A percentile compares a stretch with the other conserved stretches of the same genome.
Evolutionary conservation across 2,797 vertebrate species (phyloP).

Genomic region (Lateolabrax maculatus): DNA sequence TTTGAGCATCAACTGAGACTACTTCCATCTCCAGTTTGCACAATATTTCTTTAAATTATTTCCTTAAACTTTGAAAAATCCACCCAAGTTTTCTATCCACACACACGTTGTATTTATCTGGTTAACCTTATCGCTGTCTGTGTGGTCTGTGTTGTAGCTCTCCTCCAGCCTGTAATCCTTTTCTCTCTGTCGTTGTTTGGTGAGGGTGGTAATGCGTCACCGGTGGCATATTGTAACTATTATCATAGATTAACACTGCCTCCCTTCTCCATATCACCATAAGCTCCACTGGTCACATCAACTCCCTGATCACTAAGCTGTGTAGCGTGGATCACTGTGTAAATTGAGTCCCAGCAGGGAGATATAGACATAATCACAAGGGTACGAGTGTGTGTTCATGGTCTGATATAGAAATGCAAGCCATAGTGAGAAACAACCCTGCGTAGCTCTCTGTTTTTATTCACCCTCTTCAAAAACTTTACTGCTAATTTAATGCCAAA

Average conservation of each 20-base stretch:
- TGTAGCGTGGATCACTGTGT: slow-evolving; percentile 42
- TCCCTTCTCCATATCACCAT: slow-evolving; percentile 57
- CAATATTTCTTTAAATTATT: neutral
- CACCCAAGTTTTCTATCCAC: slow-evolving; percentile 2
- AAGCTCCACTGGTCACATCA: slow-evolving; percentile 60
- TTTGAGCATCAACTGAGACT: neutral
- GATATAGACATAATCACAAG: slow-evolving; percentile 48
- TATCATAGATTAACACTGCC: slow-evolving; percentile 76
- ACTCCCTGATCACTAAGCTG: slow-evolving; percentile 63
- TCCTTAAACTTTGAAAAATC: slow-evolving; percentile 3
- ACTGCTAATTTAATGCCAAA: slow-evolving; percentile 24
- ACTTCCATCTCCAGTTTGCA: neutral
- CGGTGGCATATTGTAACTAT: slow-evolving; percentile 65
- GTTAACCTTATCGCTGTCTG: slow-evolving; percentile 35
- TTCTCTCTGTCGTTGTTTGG: slow-evolving; percentile 56
- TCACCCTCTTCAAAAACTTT: slow-evolving; percentile 1
- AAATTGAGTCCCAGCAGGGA: slow-evolving; percentile 27
- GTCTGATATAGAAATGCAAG: slow-evolving; percentile 47
- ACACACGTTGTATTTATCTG: slow-evolving; percentile 9
- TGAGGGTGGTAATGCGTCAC: slow-evolving; percentile 63
- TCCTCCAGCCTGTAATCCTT: slow-evolving; percentile 38
- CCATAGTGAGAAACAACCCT: slow-evolving; percentile 21
- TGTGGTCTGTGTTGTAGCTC: slow-evolving; percentile 38
- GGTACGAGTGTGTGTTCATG: slow-evolving; percentile 29
- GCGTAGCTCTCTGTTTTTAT: neutral